A percentile compares a stretch with the other conserved stretches of the same genome.
phyloP scores from a whole-genome alignment of 37 sponge, comb jelly and placozoan species.

The Dysidea cf. avara region DNA sequence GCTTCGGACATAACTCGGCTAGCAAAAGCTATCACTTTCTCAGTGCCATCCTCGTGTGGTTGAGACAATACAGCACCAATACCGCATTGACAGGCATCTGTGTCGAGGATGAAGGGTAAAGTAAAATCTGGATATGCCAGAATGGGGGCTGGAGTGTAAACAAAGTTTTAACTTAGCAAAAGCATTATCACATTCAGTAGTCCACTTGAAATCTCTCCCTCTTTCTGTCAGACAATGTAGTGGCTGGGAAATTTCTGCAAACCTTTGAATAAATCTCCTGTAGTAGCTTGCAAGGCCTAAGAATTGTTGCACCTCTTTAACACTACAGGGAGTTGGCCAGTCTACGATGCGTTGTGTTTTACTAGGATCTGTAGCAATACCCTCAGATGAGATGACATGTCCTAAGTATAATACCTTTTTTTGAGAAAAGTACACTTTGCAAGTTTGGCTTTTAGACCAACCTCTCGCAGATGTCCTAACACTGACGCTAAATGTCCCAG shows the following conservation, averaged over 20 bases:
- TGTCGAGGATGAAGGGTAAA: neutral
- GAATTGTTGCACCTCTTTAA: constrained; percentile 2
- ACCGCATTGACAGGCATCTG: neutral
- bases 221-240: neutral
- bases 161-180: neutral
- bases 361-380: neutral
- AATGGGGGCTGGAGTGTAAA: neutral
- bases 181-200: neutral
- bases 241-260: constrained; percentile 3
- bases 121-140: constrained; percentile 5
- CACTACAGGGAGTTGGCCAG: neutral
- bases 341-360: neutral
- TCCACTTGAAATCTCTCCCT: neutral
- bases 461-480: neutral
- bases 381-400: constrained; percentile 2
- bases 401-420: constrained; percentile 2
- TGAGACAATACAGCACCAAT: constrained; percentile 2
- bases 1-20: neutral
- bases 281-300: constrained; percentile 10
- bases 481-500: neutral
- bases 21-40: neutral
- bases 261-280: neutral
- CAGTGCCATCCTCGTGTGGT: neutral
- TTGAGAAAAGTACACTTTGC: constrained; percentile 1
- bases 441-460: neutral